Conservation (phyloP, 2,888 invertebrate species). For the Tridacna crocea region DNA sequence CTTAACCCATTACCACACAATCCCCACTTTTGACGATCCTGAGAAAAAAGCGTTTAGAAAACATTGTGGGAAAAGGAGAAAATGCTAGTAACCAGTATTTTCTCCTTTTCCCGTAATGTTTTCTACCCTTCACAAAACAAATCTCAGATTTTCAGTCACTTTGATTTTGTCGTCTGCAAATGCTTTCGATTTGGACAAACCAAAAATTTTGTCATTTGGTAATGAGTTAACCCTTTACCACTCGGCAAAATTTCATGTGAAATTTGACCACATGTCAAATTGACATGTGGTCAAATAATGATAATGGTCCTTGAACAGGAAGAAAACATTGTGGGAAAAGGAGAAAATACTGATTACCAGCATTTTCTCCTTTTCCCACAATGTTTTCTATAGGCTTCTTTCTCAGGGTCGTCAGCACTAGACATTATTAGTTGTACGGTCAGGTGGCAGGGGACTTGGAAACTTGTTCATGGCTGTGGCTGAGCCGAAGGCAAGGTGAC, state of each 20-base stretch:
- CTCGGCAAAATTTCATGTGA: no score
- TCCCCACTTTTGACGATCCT: no score
- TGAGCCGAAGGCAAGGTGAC: no score
- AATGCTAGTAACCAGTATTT: not conserved
- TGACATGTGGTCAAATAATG: no score
- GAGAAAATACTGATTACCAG: not conserved
- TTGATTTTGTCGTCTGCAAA: not conserved
- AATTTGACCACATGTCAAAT: no score
- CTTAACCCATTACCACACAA: no score
- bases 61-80: not conserved
- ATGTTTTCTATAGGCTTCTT: no score
- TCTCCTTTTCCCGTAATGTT: slow-evolving; percentile 10
- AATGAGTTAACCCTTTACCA: not conserved
- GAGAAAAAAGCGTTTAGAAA: not conserved
- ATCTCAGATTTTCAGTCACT: not conserved
- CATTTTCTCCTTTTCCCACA: slow-evolving; percentile 8
- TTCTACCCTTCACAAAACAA: not conserved
- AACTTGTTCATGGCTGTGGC: no score
- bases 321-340: slow-evolving; percentile 15
- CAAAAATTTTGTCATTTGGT: not conserved
- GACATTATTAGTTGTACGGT: no score
- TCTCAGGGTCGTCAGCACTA: no score
- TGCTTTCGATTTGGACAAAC: not conserved
- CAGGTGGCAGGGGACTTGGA: no score
- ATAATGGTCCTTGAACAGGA: no score